A percentile compares a stretch with the other conserved stretches of the same genome.
These are phyloP conservation scores for Melitaea cinxia DNA, from an alignment of 1,140 invertebrate species.

Conservation along the genomic window DNA sequence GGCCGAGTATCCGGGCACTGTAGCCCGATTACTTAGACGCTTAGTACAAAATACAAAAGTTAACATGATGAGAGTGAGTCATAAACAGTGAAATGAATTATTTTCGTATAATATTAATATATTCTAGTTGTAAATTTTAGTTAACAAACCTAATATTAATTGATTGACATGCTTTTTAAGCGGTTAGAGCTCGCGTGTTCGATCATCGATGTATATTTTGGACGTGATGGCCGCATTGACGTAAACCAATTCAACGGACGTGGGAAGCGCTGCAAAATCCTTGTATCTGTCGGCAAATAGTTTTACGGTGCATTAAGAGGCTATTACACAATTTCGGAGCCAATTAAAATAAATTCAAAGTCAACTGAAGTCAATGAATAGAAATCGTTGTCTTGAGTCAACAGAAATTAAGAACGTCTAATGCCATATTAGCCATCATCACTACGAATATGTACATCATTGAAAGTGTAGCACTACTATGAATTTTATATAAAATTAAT, in stretches of 20 bases:
- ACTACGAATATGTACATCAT: no score
- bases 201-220: conserved; percentile 66
- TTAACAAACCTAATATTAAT: conserved; percentile 56
- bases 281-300: conserved; percentile 49
- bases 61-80: no score
- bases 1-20: no score
- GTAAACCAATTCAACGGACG: conserved; percentile 69
- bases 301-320: conserved; percentile 52
- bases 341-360: conserved; percentile 39
- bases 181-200: conserved; percentile 56
- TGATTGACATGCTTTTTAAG: conserved; percentile 74
- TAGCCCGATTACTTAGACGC: no score
- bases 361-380: conserved; percentile 32
- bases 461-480: conserved; percentile 7
- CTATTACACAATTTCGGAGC: conserved; percentile 39
- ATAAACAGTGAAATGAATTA: no score
- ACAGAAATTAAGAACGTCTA: conserved; percentile 13
- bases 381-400: conserved; percentile 32
- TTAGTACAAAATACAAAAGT: no score
- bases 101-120: no score
- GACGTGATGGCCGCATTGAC: conserved; percentile 71
- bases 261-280: conserved; percentile 62
- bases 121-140: neutral
- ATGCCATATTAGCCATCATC: no score
- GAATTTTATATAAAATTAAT: conserved; percentile 64